phyloP scores from a whole-genome alignment of 2,888 invertebrate genomes.

The Geotrupes spiniger region DNA sequence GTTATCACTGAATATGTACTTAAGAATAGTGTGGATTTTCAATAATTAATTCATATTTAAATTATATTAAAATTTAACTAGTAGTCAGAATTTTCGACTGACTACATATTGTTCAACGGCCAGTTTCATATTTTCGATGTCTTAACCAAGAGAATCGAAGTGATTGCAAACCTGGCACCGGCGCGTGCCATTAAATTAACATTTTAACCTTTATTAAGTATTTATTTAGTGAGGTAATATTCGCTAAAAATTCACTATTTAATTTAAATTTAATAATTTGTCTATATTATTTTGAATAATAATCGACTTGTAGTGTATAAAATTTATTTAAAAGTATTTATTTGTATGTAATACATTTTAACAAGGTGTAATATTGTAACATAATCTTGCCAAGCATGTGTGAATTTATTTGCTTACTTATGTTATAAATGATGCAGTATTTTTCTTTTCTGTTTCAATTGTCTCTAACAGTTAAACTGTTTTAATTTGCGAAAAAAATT shows the following conservation, averaged over 20 bases:
- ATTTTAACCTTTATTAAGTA: too few species aligned
- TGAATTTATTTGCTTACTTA: conserved; percentile 14
- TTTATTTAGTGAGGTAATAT: too few species aligned
- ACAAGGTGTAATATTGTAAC: conserved; percentile 4
- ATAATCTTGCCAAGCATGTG: conserved; percentile 21
- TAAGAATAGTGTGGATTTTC: too few species aligned
- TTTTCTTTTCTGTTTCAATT: conserved; percentile 2
- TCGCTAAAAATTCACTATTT: background rate
- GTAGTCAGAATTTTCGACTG: too few species aligned
- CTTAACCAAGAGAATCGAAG: too few species aligned
- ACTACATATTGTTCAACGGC: too few species aligned
- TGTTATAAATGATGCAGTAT: conserved; percentile 14
- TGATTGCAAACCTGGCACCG: too few species aligned
- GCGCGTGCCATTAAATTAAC: too few species aligned
- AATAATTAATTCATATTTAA: too few species aligned
- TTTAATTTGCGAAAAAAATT: background rate
- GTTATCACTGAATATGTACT: conserved; percentile 5
- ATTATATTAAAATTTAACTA: too few species aligned
- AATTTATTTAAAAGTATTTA: conserved; percentile 6
- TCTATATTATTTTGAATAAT: conserved; percentile 8
- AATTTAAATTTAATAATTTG: conserved; percentile 7
- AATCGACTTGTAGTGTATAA: background rate
- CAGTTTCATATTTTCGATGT: too few species aligned
- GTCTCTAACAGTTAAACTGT: conserved; percentile 9
- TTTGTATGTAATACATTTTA: conserved; percentile 17